Conservation (phyloP, 2,888 invertebrate species). For the Cataglyphis rosenhaueri region DNA sequence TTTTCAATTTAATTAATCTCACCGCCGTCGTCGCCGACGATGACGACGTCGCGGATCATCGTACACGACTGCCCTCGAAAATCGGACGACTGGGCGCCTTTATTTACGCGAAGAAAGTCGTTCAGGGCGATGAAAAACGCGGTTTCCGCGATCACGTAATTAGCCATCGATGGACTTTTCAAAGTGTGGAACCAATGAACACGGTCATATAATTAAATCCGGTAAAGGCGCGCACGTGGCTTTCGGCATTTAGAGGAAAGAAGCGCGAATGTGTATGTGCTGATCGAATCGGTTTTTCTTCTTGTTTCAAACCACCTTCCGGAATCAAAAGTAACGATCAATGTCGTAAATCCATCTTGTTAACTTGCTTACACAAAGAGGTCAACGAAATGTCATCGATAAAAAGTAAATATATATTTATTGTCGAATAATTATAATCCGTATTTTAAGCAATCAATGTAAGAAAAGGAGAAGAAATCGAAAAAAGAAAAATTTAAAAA, state of each 20-base stretch:
- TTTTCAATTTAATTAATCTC: slow-evolving; percentile 80
- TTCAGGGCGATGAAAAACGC: slow-evolving; percentile 66
- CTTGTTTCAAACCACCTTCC: slow-evolving; percentile 5
- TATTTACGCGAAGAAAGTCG: not conserved
- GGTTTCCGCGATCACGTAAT: slow-evolving; percentile 64
- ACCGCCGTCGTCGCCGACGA: slow-evolving; percentile 48
- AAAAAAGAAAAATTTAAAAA: not conserved
- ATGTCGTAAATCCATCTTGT: slow-evolving; percentile 41
- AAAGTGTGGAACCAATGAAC: slow-evolving; percentile 46
- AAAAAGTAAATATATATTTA: not conserved
- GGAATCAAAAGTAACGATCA: slow-evolving; percentile 8
- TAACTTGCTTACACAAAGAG: slow-evolving; percentile 18
- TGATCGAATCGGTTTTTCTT: slow-evolving; percentile 37
- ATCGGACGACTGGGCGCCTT: slow-evolving; percentile 11
- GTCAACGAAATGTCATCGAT: not conserved
- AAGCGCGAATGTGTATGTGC: slow-evolving; percentile 57
- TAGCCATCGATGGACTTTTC: slow-evolving; percentile 71
- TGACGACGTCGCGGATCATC: not conserved
- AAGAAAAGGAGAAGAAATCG: not conserved
- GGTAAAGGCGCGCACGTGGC: slow-evolving; percentile 62
- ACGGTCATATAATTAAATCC: slow-evolving; percentile 69
- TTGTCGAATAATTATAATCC: not conserved
- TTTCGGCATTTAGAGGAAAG: slow-evolving; percentile 66
- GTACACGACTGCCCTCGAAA: slow-evolving; percentile 55
- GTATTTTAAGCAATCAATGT: not conserved